Evolutionary conservation across 1,140 invertebrate genomes (phyloP).

Genomic region (Formica exsecta): DNA sequence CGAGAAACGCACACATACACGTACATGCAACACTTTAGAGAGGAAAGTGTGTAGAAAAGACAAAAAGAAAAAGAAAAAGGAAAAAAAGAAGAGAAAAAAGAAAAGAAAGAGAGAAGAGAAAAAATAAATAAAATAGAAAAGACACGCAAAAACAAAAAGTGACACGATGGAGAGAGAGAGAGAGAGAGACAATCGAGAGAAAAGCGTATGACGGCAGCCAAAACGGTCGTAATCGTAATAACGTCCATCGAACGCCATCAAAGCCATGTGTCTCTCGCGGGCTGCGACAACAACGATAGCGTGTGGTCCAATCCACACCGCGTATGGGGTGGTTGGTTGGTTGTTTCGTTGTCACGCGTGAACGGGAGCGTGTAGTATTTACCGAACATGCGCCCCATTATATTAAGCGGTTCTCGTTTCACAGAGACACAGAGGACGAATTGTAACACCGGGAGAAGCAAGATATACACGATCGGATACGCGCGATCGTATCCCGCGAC

Average conservation of each 20-base stretch:
- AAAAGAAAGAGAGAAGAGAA: constrained; percentile 51
- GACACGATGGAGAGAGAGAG: background rate
- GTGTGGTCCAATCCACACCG: constrained; percentile 3
- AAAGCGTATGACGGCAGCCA: constrained; percentile 57
- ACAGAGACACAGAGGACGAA: constrained; percentile 33
- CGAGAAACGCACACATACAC: constrained; percentile 56
- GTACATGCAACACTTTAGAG: constrained; percentile 55
- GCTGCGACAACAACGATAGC: constrained; percentile 40
- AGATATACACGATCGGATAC: constrained; percentile 49
- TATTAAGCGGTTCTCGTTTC: constrained; percentile 39
- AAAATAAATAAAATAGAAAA: background rate
- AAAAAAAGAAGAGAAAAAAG: constrained; percentile 48
- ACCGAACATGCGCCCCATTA: constrained; percentile 36
- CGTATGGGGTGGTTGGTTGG: constrained; percentile 6
- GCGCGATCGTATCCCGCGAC: constrained; percentile 41
- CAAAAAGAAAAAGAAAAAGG: background rate
- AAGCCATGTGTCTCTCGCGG: constrained; percentile 49
- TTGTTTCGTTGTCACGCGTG: constrained; percentile 6
- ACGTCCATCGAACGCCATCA: constrained; percentile 43
- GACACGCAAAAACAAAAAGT: background rate
- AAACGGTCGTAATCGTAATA: constrained; percentile 54
- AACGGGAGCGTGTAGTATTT: constrained; percentile 12
- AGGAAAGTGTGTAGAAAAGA: constrained; percentile 23
- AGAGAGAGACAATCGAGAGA: constrained; percentile 34
- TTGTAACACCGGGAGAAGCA: constrained; percentile 35